Percentiles rank a stretch among this genome's conserved stretches.
phyloP scores from a whole-genome alignment of 2,113 vertebrate species.

The Tor tambroides region DNA sequence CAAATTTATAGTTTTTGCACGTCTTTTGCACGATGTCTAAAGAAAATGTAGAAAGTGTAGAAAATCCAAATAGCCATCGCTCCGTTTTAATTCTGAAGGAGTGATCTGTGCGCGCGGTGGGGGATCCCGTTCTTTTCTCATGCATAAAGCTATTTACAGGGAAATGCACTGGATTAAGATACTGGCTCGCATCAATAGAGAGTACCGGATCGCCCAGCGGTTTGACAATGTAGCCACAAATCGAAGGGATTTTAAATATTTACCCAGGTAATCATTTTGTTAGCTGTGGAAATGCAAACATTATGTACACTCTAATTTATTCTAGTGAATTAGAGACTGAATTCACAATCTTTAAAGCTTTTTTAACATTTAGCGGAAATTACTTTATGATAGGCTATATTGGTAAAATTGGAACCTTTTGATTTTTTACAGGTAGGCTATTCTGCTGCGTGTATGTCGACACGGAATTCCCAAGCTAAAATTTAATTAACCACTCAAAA shows the following conservation, averaged over 20 bases:
- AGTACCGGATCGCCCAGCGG: conserved; percentile 65
- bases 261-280: conserved; percentile 75
- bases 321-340: conserved; percentile 51
- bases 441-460: not conserved
- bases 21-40: not conserved
- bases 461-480: not conserved
- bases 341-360: conserved; percentile 43
- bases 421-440: no score
- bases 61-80: conserved; percentile 25
- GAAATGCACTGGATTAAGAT: conserved; percentile 81
- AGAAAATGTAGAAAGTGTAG: not conserved
- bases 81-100: conserved; percentile 31
- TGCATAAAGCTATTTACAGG: conserved; percentile 79
- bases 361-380: not conserved
- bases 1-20: not conserved
- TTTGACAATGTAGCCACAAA: conserved; percentile 70
- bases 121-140: conserved; percentile 71
- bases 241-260: conserved; percentile 76
- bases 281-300: conserved; percentile 70
- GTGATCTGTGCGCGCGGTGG: conserved; percentile 30
- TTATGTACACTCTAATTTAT: conserved; percentile 44
- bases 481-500: not conserved
- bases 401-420: not conserved
- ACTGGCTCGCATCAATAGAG: conserved; percentile 69
- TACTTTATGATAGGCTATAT: not conserved